Evolutionary conservation across 2,797 vertebrate genomes (phyloP), one percentile per base, ranked within the genome.

Genomic region (Harpagifer antarcticus): DNA sequence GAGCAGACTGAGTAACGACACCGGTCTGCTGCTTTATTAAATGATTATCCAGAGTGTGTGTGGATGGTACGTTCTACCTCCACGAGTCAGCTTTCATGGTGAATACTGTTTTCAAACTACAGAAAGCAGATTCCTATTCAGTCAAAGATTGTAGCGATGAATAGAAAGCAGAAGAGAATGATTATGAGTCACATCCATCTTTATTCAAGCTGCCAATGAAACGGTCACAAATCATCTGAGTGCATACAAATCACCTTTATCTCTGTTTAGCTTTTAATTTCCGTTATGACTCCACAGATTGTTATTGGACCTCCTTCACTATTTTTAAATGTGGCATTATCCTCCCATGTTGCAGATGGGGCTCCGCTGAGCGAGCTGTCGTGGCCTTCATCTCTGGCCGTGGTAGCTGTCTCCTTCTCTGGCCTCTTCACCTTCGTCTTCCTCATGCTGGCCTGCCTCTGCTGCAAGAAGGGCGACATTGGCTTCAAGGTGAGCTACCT

Each of bases 381-480:
- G 68, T 99, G 98, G 98, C 96, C 96, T 12, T 98, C 98, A 2
- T 98, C 98, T 13, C 93, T 99, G 68, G 97, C 96, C 0, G 97
- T 99, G 15, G 96, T 98, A 57, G 96, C 97, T 0, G 96, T 98
- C 85, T 98, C 98, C 73, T 97, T 99, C 92, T 98, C 97, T 0
- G 98, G 97, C 45, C 97, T 99, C 88, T 97, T 99, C 95, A 96
- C 96, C 17, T 96, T 97, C 84, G 92, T 98, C 91, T 97, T 97
- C 96, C 96, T 99, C 96, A 99, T 99, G 98, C 88, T 99, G 94
- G 97, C 97, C 92, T 99, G 98, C 79, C 93, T 99, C 92, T 99
- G 98, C 94, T 99, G 98, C 92, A 99, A 98, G 95, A 98, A 98
- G 93, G 96, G 97, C 8, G 96, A 97, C 93, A 95, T 96, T 0